phyloP scores from a whole-genome alignment of 2,888 invertebrate species.

The Plusia festucae region DNA sequence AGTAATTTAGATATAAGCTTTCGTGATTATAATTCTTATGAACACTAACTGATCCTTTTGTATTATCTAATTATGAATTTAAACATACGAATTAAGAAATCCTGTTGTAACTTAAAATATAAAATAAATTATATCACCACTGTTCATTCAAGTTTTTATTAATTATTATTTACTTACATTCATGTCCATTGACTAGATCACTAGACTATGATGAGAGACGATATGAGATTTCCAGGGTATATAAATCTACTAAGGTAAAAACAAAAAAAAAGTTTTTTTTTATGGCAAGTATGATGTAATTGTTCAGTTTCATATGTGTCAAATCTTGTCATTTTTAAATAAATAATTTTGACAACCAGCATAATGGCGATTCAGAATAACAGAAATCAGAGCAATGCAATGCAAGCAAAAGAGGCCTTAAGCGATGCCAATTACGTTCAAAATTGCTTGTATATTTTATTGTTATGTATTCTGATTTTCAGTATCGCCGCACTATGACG shows the following conservation, averaged over 20 bases:
- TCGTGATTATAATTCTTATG: neutral
- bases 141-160: conserved; percentile 67
- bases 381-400: neutral
- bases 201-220: too few relatives aligned
- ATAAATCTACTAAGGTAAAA: conserved; percentile 47
- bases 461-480: conserved; percentile 14
- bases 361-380: neutral
- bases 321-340: conserved; percentile 25
- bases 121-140: conserved; percentile 56
- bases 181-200: conserved; percentile 72
- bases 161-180: conserved; percentile 67
- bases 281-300: conserved; percentile 70
- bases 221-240: conserved; percentile 64
- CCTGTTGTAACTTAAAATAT: conserved; percentile 8
- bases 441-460: neutral
- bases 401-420: neutral
- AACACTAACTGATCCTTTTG: neutral
- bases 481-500: conserved; percentile 3
- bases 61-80: too few relatives aligned
- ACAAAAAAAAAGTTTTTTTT: conserved; percentile 60
- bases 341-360: conserved; percentile 32
- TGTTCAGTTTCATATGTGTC: conserved; percentile 62
- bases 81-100: too few relatives aligned
- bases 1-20: neutral
- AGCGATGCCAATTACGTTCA: neutral